Percentiles rank a stretch among this genome's conserved stretches.
phyloP scores from a whole-genome alignment of 2,888 invertebrate species.

The Volucella zonaria region DNA sequence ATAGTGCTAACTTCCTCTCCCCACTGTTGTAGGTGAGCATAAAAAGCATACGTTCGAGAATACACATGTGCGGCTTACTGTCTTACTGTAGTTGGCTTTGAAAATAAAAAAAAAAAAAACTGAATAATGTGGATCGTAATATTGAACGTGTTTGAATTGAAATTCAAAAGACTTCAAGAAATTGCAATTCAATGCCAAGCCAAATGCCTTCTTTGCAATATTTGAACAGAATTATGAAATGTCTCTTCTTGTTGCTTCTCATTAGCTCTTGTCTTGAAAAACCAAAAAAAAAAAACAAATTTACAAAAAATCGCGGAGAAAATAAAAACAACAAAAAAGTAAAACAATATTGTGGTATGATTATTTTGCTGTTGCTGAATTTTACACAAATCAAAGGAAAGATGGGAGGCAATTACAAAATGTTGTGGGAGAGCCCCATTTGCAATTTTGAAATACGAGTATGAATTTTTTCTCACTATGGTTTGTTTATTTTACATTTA shows the following conservation, averaged over 20 bases:
- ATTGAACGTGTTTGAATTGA: constrained; percentile 60
- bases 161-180: constrained; percentile 45
- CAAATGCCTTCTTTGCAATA: constrained; percentile 47
- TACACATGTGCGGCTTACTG: neutral
- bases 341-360: neutral
- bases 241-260: neutral
- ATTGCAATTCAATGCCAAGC: constrained; percentile 65
- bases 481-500: constrained; percentile 54
- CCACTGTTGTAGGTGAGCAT: neutral
- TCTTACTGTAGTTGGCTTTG: neutral
- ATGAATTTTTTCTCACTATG: too few species aligned
- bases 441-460: constrained; percentile 43
- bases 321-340: constrained; percentile 15
- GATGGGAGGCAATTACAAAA: constrained; percentile 11
- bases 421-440: constrained; percentile 39
- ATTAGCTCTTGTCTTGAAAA: neutral
- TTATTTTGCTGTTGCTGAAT: neutral
- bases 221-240: constrained; percentile 65
- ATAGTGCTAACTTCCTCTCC: constrained; percentile 15
- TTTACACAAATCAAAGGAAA: constrained; percentile 17
- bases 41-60: too few species aligned
- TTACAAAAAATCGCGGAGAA: constrained; percentile 9
- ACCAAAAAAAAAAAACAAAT: neutral
- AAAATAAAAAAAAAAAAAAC: constrained; percentile 1
- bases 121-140: constrained; percentile 55